A percentile compares a stretch with the other conserved stretches of the same genome.
Conservation (phyloP, 1,140 invertebrate genomes). For the Scaptomyza hsui region DNA sequence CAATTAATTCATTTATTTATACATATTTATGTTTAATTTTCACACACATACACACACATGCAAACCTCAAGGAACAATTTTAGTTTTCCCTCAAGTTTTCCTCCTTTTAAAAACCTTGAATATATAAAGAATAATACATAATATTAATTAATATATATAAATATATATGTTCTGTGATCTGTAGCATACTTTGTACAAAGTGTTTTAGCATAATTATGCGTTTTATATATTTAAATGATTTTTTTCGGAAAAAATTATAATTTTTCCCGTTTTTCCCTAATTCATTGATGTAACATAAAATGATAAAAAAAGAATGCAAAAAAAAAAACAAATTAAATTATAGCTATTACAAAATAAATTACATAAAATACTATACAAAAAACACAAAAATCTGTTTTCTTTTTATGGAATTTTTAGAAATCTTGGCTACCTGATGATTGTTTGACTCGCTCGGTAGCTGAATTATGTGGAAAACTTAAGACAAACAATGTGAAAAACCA, state of each 20-base stretch:
- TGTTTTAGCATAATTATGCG: conserved; percentile 81
- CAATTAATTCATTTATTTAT: conserved; percentile 54
- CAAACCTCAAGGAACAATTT: conserved; percentile 71
- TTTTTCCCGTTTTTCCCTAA: conserved; percentile 3
- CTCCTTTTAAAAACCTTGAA: conserved; percentile 47
- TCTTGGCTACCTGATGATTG: conserved; percentile 43
- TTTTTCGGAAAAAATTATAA: conserved; percentile 36
- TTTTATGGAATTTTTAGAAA: not conserved
- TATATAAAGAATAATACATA: conserved; percentile 58
- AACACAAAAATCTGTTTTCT: conserved; percentile 16
- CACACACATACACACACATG: conserved; percentile 51
- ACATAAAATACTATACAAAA: conserved; percentile 34
- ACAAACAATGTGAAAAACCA: conserved; percentile 49
- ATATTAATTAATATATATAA: conserved; percentile 59
- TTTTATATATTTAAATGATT: conserved; percentile 64
- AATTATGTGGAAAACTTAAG: conserved; percentile 46
- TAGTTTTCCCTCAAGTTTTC: conserved; percentile 49
- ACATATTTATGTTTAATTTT: conserved; percentile 65
- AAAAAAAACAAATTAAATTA: conserved; percentile 44
- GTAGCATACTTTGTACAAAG: conserved; percentile 83
- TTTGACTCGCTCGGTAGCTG: conserved; percentile 41
- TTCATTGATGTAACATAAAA: conserved; percentile 52
- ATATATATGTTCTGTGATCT: conserved; percentile 83
- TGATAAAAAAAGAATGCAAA: conserved; percentile 32
- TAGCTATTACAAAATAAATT: conserved; percentile 64